phyloP scores from a whole-genome alignment of 2,113 vertebrate species.

The Labeo rohita region DNA sequence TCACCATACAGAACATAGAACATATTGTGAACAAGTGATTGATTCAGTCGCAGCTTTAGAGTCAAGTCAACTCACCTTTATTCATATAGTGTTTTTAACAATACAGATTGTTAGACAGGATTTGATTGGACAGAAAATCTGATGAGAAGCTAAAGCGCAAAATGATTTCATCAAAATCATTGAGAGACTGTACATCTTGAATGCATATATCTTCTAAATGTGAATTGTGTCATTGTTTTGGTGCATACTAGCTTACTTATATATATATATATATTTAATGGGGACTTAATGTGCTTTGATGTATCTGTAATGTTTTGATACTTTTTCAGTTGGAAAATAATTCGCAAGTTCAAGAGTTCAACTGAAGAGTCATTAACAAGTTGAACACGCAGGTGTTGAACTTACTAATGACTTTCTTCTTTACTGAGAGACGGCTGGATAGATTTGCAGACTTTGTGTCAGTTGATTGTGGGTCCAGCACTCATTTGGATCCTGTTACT shows the following conservation, averaged over 20 bases:
- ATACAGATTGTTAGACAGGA: no score
- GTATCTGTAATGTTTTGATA: not conserved
- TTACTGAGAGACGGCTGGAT: not conserved
- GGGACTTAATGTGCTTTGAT: no score
- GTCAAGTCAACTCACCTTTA: no score
- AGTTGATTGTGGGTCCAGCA: not conserved
- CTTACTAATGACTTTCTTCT: not conserved
- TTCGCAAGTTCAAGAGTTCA: not conserved
- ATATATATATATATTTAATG: no score
- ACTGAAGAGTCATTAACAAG: not conserved
- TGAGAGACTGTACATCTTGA: no score
- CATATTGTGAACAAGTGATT: not conserved
- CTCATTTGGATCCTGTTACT: conserved; percentile 1
- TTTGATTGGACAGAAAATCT: not conserved
- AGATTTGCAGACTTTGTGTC: not conserved
- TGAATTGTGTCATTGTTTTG: no score
- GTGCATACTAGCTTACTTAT: no score
- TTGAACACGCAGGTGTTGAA: not conserved
- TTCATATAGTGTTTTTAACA: no score
- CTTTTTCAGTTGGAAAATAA: not conserved
- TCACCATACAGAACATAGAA: not conserved
- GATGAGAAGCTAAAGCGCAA: no score
- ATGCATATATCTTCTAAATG: no score
- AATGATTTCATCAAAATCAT: no score
- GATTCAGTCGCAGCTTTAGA: not conserved